Evolutionary conservation across 2,888 invertebrate species (phyloP), one percentile per base, ranked within the genome.

Genomic region (Chaetoderma sp.): DNA sequence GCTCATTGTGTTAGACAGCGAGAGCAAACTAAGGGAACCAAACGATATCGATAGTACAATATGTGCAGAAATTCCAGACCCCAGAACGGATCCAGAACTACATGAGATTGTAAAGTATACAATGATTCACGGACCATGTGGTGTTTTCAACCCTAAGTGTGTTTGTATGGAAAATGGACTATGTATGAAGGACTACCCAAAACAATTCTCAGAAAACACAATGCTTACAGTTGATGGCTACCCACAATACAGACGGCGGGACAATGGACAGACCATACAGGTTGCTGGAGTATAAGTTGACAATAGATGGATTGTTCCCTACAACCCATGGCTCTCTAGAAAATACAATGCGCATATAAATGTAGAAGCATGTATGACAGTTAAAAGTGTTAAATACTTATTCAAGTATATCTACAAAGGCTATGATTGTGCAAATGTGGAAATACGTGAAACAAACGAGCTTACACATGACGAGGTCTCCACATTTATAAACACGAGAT

Each of bases 351-450:
- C 81, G 0, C 85, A 86, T 67, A 81, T 83, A n/a, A 86, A 87
- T 70, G 83, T 73, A 1, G 70, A 70, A 28, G 81, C 56, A 62
- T 88, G 87, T 64, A 80, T 77, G 73, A 87, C 86, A 0, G 83
- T 88, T 0, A 85, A 86, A 66, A 76, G 78, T 0, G 85, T 86
- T 23, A 86, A 86, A 77, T n/a, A n/a, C n/a, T n/a, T n/a, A n/a
- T n/a, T n/a, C n/a, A n/a, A 87, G 73, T 88, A 87, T 75, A 81
- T 87, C 27, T 84, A 78, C 57, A 87, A 87, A 82, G 84, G 85
- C 30, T 49, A 54, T 27, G 73, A 77, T 50, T 44, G 44, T 52
- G 62, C 71, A n/a, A 27, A 23, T 28, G 44, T 60, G 27, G 50
- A 52, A 21, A 21, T 64, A 3, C 1, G 16, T 28, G 1, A 50